These are phyloP conservation scores for Bombus superbus DNA, from an alignment of 1,140 invertebrate species.

Conservation along the genomic window DNA sequence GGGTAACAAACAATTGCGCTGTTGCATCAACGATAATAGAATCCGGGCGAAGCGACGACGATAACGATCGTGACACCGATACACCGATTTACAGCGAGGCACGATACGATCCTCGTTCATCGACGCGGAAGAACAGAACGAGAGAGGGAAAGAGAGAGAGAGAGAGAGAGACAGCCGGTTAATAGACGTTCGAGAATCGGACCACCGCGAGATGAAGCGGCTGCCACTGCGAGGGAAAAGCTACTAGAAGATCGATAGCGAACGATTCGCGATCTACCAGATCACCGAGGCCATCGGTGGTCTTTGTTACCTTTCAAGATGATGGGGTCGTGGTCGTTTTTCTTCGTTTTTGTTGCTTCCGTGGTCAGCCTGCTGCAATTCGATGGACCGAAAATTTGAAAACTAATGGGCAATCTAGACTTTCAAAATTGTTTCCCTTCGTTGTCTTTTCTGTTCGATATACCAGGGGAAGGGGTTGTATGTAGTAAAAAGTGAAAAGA, in stretches of 20 bases:
- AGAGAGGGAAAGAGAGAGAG: neutral
- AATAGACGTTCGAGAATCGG: conserved; percentile 46
- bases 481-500: neutral
- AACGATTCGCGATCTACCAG: conserved; percentile 15
- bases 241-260: conserved; percentile 22
- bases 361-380: neutral
- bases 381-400: conserved; percentile 25
- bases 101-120: conserved; percentile 34
- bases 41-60: conserved; percentile 7
- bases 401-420: neutral
- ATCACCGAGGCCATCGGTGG: neutral
- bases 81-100: conserved; percentile 21
- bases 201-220: neutral
- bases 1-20: conserved; percentile 18
- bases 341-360: neutral
- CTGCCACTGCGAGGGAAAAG: conserved; percentile 12
- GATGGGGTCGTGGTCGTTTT: neutral
- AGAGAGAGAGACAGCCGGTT: conserved; percentile 14
- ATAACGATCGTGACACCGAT: conserved; percentile 39
- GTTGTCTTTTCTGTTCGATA: neutral
- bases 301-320: neutral
- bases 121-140: conserved; percentile 7
- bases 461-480: neutral
- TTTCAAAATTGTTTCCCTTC: neutral
- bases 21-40: conserved; percentile 37